Evolutionary conservation across 2,797 vertebrate species (phyloP).

Genomic region (Esox masquinongy): DNA sequence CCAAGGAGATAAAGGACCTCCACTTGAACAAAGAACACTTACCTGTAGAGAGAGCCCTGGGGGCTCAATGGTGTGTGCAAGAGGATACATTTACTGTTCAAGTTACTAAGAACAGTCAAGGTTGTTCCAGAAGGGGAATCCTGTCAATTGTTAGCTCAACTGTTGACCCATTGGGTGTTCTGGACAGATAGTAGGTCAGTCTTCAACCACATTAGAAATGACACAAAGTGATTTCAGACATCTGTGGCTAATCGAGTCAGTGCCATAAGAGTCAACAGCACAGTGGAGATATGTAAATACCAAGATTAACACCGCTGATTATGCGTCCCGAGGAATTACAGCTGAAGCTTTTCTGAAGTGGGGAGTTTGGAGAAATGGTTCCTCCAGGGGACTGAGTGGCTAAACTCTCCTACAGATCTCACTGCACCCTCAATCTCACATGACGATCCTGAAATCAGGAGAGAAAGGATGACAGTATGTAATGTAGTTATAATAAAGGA

Average conservation of each 20-base stretch:
- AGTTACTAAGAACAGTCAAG: neutral
- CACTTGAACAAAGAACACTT: neutral
- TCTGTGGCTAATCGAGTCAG: slow-evolving; percentile 14
- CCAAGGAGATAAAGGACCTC: neutral
- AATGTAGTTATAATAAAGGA: too few relatives aligned
- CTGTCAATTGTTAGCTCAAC: slow-evolving; percentile 16
- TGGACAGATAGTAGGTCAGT: slow-evolving; percentile 17
- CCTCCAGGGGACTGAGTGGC: too few relatives aligned
- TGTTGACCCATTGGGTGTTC: slow-evolving; percentile 18
- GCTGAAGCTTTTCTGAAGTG: slow-evolving; percentile 5
- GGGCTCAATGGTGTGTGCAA: neutral
- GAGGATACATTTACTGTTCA: neutral
- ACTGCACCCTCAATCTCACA: too few relatives aligned
- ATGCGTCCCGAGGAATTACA: slow-evolving; percentile 11
- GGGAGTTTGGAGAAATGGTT: neutral
- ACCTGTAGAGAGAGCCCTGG: slow-evolving; percentile 10
- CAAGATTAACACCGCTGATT: slow-evolving; percentile 14
- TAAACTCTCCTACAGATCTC: neutral
- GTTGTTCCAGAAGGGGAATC: slow-evolving; percentile 6
- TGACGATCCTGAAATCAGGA: too few relatives aligned
- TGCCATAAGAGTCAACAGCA: neutral
- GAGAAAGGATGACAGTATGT: too few relatives aligned
- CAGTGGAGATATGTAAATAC: slow-evolving; percentile 17
- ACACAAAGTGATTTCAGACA: too few relatives aligned
- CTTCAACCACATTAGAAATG: slow-evolving; percentile 4